phyloP scores from a whole-genome alignment of 2,888 invertebrate genomes.

The Rambutsinella grinnellia region DNA sequence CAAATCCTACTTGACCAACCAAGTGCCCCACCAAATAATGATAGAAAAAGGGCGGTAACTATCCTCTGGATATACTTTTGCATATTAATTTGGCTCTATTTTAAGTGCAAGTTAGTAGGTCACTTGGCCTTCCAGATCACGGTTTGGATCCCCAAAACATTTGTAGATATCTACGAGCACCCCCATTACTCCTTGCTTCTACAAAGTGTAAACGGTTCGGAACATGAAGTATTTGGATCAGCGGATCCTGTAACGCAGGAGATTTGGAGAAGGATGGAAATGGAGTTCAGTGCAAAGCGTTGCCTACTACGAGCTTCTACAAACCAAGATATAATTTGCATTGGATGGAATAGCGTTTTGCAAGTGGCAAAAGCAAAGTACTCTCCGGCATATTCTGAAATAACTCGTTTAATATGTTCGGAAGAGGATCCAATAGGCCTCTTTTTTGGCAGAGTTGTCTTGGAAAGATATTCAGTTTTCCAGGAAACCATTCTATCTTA shows the following conservation, averaged over 20 bases:
- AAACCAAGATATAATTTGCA: constrained; percentile 1
- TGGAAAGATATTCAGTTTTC: constrained; percentile 15
- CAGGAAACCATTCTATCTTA: constrained; percentile 6
- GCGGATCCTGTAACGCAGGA: constrained; percentile 18
- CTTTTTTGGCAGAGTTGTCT: background rate
- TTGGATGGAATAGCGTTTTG: constrained; percentile 11
- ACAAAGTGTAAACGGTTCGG: background rate
- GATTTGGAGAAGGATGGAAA: constrained; percentile 18
- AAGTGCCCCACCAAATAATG: no score
- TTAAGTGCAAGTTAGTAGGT: no score
- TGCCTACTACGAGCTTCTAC: constrained; percentile 8
- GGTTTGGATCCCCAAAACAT: no score
- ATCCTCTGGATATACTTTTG: no score
- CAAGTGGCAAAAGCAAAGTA: background rate
- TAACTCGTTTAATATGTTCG: background rate
- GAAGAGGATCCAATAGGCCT: background rate
- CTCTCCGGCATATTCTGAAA: background rate
- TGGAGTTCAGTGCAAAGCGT: background rate
- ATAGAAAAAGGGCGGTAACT: no score
- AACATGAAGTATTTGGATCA: background rate
- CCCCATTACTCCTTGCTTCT: background rate
- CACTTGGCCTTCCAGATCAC: no score
- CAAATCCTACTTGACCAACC: no score
- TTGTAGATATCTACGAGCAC: background rate
- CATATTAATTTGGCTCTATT: no score